Conservation (phyloP, 2,113 vertebrate genomes). For the Carassius auratus region DNA sequence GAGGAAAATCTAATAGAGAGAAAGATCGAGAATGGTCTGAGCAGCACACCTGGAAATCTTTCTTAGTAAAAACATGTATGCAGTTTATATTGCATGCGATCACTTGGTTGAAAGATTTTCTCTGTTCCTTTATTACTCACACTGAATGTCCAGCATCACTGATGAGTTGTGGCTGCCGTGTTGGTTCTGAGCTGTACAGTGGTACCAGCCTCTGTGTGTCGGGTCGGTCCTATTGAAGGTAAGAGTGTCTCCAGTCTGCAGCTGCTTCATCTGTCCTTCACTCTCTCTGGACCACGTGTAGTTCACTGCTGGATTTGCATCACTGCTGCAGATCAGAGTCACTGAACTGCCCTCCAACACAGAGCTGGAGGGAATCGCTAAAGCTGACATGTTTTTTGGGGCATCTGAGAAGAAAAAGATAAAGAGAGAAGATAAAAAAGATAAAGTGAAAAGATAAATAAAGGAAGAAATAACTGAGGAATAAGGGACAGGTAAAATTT, state of each 20-base stretch:
- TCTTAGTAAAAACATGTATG: not conserved
- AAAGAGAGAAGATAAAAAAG: no score
- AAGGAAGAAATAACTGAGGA: no score
- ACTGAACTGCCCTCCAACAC: slow-evolving; percentile 63
- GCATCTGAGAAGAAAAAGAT: no score
- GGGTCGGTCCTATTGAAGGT: slow-evolving; percentile 45
- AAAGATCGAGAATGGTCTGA: no score
- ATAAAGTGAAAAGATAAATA: no score
- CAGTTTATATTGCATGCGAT: not conserved
- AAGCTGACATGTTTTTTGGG: no score
- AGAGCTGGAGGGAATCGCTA: slow-evolving; percentile 20
- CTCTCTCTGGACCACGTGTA: slow-evolving; percentile 70
- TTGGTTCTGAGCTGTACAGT: not conserved
- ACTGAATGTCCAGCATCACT: slow-evolving; percentile 52
- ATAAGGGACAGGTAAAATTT: not conserved
- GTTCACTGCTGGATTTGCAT: slow-evolving; percentile 65
- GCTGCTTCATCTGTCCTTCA: slow-evolving; percentile 46
- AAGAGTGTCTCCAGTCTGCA: slow-evolving; percentile 53
- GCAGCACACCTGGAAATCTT: not conserved
- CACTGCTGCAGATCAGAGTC: slow-evolving; percentile 67
- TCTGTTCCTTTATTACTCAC: not conserved
- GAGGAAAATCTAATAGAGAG: no score
- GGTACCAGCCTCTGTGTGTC: not conserved
- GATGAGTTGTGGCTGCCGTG: not conserved
- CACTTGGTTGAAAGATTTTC: not conserved